Evolutionary conservation across 2,113 vertebrate species (phyloP).

Genomic region (Hiodon tergisus): DNA sequence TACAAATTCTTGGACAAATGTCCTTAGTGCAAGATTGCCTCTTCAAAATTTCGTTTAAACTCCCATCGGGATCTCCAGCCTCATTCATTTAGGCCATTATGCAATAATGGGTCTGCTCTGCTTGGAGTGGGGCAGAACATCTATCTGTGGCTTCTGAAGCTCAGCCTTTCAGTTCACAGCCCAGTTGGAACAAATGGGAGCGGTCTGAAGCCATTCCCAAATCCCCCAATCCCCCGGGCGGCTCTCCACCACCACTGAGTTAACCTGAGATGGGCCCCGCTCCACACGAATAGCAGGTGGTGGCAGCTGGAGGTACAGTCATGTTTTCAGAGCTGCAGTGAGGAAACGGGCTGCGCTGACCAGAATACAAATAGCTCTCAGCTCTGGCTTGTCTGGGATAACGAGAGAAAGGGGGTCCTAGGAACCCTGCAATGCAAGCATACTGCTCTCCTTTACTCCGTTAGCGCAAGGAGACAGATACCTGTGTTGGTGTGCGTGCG

Average conservation of each 20-base stretch:
- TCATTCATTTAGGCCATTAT: neutral
- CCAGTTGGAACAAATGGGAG: too few relatives aligned
- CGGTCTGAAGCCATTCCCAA: too few relatives aligned
- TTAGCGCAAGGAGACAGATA: too few relatives aligned
- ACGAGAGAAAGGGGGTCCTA: conserved; percentile 2
- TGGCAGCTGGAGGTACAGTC: conserved; percentile 9
- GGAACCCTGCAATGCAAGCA: too few relatives aligned
- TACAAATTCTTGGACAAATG: too few relatives aligned
- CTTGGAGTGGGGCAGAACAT: neutral
- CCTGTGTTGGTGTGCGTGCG: too few relatives aligned
- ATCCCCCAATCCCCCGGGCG: too few relatives aligned
- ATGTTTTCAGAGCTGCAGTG: conserved; percentile 6
- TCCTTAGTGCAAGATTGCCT: too few relatives aligned
- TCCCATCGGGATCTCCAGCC: neutral
- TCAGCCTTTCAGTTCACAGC: neutral
- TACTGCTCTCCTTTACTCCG: too few relatives aligned
- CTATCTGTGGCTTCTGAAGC: neutral
- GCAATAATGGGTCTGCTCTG: neutral
- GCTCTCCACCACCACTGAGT: neutral
- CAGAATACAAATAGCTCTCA: conserved; percentile 23
- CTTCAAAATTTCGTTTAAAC: neutral
- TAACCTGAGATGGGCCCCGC: neutral
- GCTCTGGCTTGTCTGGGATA: conserved; percentile 15
- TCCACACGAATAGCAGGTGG: conserved; percentile 4
- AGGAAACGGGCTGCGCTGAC: neutral